These are phyloP conservation scores for Dromas ardeola DNA, from an alignment of 2,113 vertebrate species.

Conservation along the genomic window DNA sequence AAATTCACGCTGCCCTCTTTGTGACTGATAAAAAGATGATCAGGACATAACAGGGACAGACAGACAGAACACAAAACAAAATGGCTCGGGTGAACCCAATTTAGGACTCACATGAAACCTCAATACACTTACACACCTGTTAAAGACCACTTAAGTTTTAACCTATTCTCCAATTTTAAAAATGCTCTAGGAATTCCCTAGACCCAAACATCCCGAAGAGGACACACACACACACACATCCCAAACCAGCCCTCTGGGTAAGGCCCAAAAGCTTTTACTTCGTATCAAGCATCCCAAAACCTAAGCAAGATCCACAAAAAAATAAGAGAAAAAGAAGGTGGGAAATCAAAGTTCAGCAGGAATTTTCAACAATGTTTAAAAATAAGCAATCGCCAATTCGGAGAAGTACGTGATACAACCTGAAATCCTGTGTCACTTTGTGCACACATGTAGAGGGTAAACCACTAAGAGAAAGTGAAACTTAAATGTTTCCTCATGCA, in stretches of 20 bases:
- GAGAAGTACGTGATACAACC: rapidly evolving
- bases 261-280: neutral
- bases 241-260: neutral
- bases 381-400: neutral
- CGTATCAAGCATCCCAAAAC: neutral
- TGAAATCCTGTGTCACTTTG: neutral
- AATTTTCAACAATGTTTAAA: neutral
- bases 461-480: conserved; percentile 3
- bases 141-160: neutral
- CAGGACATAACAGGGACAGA: neutral
- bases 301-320: rapidly evolving
- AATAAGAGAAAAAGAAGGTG: neutral
- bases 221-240: neutral
- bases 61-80: neutral
- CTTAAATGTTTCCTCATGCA: neutral
- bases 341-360: neutral
- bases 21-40: neutral
- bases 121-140: neutral
- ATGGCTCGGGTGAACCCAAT: neutral
- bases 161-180: neutral
- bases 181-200: neutral
- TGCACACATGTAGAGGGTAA: neutral
- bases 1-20: neutral
- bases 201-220: neutral
- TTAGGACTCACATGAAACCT: neutral